Evolutionary conservation across 1,140 invertebrate genomes (phyloP).

Genomic region (Drosophila erecta): DNA sequence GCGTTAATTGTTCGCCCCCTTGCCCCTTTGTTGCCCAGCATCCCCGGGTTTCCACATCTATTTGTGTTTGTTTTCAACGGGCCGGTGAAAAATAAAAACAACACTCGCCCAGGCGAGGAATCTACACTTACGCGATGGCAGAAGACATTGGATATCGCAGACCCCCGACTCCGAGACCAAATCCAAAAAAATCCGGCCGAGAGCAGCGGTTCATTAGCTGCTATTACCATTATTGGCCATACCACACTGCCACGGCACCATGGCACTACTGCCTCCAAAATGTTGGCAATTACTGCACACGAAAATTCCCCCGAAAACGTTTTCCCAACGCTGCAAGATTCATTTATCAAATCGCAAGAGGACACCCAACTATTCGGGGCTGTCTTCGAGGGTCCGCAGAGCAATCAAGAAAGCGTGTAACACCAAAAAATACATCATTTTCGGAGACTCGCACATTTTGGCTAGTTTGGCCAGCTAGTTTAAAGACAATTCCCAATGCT

Average conservation of each 20-base stretch:
- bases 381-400: constrained; percentile 2
- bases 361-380: constrained; percentile 14
- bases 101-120: constrained; percentile 64
- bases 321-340: constrained; percentile 10
- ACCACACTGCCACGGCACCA: background rate
- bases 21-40: constrained; percentile 32
- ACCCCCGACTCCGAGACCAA: constrained; percentile 14
- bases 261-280: constrained; percentile 8
- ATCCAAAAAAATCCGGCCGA: constrained; percentile 19
- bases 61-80: constrained; percentile 70
- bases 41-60: constrained; percentile 47
- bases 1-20: constrained; percentile 76
- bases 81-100: constrained; percentile 43
- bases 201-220: constrained; percentile 64
- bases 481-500: constrained; percentile 6
- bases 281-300: constrained; percentile 37
- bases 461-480: constrained; percentile 3
- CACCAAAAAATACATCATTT: constrained; percentile 1
- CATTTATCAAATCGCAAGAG: constrained; percentile 41
- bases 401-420: constrained; percentile 22
- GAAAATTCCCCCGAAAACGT: constrained; percentile 9
- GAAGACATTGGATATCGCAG: constrained; percentile 13
- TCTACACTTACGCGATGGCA: constrained; percentile 71
- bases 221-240: constrained; percentile 59
- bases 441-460: constrained; percentile 2